A percentile compares a stretch with the other conserved stretches of the same genome.
These are phyloP conservation scores for Desmodus rotundus DNA, from an alignment of 2,113 vertebrate genomes.

Conservation along the genomic window DNA sequence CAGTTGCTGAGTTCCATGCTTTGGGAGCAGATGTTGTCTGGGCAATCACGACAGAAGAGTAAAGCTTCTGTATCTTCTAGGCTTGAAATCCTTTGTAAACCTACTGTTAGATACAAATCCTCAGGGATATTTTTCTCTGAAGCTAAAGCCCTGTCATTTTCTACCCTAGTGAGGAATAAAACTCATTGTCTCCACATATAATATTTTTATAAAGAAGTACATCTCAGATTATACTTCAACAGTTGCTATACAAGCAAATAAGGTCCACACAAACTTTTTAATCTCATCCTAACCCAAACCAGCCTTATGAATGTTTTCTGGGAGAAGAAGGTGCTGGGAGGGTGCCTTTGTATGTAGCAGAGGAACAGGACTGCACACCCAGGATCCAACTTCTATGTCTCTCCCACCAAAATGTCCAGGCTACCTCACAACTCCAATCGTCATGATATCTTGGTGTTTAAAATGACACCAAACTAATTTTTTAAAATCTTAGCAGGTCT, in stretches of 20 bases:
- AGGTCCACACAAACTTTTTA: background rate
- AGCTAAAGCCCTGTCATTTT: background rate
- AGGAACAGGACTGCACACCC: rapidly evolving
- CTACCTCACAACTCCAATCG: background rate
- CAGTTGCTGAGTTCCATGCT: background rate
- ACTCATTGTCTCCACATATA: background rate
- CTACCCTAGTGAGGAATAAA: background rate
- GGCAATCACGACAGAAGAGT: background rate
- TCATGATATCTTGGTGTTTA: background rate
- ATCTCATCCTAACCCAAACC: background rate
- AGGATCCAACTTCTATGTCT: background rate
- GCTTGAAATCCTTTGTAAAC: background rate
- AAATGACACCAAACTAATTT: background rate
- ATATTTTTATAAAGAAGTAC: background rate
- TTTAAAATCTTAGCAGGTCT: background rate
- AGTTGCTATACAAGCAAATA: background rate
- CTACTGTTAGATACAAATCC: background rate
- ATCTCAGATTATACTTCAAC: background rate
- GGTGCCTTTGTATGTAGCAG: rapidly evolving
- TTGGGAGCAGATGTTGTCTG: background rate
- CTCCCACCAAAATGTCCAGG: background rate
- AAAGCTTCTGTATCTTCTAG: background rate
- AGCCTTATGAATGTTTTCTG: background rate
- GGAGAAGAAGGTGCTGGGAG: background rate
- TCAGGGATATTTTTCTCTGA: background rate